Percentiles rank a stretch among this genome's conserved stretches.
These are phyloP conservation scores for Cotesia typhae DNA, from an alignment of 1,140 invertebrate species.

Conservation along the genomic window DNA sequence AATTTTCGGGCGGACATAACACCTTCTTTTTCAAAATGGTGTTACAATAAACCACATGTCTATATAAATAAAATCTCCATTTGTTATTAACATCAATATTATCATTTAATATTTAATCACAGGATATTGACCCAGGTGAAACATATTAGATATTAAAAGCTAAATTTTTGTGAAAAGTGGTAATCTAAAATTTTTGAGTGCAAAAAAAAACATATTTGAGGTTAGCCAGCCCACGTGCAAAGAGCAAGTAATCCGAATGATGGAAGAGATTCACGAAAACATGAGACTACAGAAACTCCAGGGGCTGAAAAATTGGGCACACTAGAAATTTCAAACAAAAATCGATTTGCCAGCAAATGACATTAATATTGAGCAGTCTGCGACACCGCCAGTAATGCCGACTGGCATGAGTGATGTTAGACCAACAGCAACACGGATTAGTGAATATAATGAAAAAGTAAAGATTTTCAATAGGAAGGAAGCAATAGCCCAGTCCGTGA, in stretches of 20 bases:
- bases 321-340: constrained; percentile 39
- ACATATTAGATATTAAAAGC: neutral
- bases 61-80: no score
- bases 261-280: constrained; percentile 22
- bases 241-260: constrained; percentile 12
- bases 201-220: neutral
- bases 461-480: constrained; percentile 41
- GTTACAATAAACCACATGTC: no score
- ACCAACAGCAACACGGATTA: neutral
- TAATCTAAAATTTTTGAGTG: neutral
- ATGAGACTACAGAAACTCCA: constrained; percentile 33
- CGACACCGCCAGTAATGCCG: constrained; percentile 7
- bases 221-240: constrained; percentile 30
- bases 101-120: no score
- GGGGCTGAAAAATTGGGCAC: constrained; percentile 33
- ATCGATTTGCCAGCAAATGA: constrained; percentile 24
- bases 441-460: constrained; percentile 19
- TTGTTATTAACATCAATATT: no score
- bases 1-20: no score
- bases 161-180: neutral
- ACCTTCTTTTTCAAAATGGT: no score
- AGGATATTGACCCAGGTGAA: constrained; percentile 33
- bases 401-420: neutral
- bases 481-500: constrained; percentile 41
- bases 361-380: constrained; percentile 23